These are phyloP conservation scores for Leucania comma DNA, from an alignment of 2,888 invertebrate genomes.

Conservation along the genomic window DNA sequence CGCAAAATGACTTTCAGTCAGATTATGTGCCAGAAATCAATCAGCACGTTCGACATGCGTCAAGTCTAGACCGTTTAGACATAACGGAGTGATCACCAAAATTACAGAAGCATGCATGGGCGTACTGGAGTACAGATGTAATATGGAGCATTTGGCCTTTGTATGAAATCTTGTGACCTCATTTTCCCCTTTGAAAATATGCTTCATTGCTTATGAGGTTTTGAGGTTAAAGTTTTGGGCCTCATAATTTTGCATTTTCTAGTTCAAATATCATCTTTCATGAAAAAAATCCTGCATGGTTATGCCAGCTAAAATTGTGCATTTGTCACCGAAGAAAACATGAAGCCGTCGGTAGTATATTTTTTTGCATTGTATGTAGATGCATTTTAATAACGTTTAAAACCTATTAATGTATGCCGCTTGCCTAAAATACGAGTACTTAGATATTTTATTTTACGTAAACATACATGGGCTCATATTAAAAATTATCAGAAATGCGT, in stretches of 20 bases:
- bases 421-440: not conserved
- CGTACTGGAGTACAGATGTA: slow-evolving; percentile 1
- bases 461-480: not conserved
- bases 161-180: slow-evolving; percentile 30
- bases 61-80: slow-evolving; percentile 40
- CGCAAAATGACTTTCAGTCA: slow-evolving; percentile 8
- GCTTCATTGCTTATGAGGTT: slow-evolving; percentile 6
- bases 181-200: slow-evolving; percentile 7
- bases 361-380: not conserved
- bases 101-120: slow-evolving; percentile 27
- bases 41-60: slow-evolving; percentile 28
- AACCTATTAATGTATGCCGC: not conserved
- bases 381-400: not conserved
- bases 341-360: not conserved
- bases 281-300: not conserved
- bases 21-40: slow-evolving; percentile 37
- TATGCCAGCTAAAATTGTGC: not conserved
- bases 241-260: not conserved
- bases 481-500: not conserved
- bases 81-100: slow-evolving; percentile 1
- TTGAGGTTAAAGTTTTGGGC: slow-evolving; percentile 3
- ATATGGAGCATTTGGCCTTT: slow-evolving; percentile 31
- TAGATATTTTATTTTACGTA: not conserved
- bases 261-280: not conserved
- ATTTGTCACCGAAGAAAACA: not conserved